Evolutionary conservation across 1,140 invertebrate species (phyloP).

Genomic region (Drosophila bipectinata): DNA sequence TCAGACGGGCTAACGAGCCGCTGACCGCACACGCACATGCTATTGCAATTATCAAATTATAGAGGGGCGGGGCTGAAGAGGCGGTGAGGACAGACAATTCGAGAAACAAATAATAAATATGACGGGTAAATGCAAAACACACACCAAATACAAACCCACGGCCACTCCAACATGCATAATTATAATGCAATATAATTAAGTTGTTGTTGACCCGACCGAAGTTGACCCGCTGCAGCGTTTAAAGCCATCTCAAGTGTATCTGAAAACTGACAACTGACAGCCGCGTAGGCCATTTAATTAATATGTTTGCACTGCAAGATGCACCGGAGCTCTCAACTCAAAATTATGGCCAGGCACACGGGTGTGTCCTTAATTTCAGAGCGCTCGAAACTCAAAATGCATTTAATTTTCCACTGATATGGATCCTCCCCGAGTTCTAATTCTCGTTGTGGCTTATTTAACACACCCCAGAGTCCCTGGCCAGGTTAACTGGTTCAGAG

Average conservation of each 20-base stretch:
- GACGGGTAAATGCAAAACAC: conserved; percentile 48
- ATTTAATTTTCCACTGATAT: conserved; percentile 60
- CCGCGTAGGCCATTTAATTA: conserved; percentile 77
- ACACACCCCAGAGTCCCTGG: conserved; percentile 48
- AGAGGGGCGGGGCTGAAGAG: conserved; percentile 17
- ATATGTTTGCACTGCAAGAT: conserved; percentile 62
- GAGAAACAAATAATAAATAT: conserved; percentile 65
- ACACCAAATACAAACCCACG: neutral
- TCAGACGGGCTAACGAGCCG: conserved; percentile 49
- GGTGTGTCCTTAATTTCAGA: conserved; percentile 7
- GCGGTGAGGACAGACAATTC: conserved; percentile 39
- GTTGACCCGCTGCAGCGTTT: neutral
- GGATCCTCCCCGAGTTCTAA: conserved; percentile 56
- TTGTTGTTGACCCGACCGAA: conserved; percentile 50
- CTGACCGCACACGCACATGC: conserved; percentile 36
- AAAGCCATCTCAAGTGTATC: conserved; percentile 4
- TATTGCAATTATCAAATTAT: conserved; percentile 81
- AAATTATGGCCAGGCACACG: conserved; percentile 31
- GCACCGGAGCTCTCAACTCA: conserved; percentile 38
- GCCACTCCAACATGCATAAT: conserved; percentile 13
- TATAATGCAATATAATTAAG: conserved; percentile 68
- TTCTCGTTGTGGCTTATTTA: conserved; percentile 70
- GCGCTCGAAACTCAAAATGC: conserved; percentile 26
- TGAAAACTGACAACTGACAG: conserved; percentile 57
- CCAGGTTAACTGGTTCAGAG: conserved; percentile 11